Evolutionary conservation across 2,797 vertebrate genomes (phyloP).

Genomic region (Podarcis lilfordi): DNA sequence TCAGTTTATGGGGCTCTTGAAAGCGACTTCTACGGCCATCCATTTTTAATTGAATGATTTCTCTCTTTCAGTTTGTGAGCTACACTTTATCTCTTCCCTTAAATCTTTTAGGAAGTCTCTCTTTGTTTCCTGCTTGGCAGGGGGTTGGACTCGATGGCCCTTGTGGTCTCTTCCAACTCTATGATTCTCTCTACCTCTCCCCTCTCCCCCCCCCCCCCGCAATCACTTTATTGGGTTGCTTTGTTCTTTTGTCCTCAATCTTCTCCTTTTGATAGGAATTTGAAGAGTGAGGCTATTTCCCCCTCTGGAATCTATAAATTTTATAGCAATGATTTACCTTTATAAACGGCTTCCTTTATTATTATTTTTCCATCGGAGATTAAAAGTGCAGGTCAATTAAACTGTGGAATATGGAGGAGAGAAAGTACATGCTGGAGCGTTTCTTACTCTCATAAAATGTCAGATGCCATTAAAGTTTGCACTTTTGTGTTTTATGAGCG

Average conservation of each 20-base stretch:
- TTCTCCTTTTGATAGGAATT: constrained; percentile 29
- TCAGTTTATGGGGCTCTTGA: background rate
- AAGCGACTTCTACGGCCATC: background rate
- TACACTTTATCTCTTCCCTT: background rate
- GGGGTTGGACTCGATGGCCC: too few relatives aligned
- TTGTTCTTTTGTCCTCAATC: constrained; percentile 32
- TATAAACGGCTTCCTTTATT: background rate
- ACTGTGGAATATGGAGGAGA: background rate
- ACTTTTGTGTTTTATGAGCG: background rate
- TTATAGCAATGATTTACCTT: constrained; percentile 34
- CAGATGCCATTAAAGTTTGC: background rate
- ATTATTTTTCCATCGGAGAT: background rate
- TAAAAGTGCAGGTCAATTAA: constrained; percentile 21
- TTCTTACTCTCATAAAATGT: background rate
- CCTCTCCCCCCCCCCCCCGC: too few relatives aligned
- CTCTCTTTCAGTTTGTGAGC: background rate
- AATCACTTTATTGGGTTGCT: background rate
- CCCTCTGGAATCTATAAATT: background rate
- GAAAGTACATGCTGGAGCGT: background rate
- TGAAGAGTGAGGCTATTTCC: constrained; percentile 16
- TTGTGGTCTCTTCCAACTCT: too few relatives aligned
- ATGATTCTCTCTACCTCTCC: background rate
- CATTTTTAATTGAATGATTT: background rate
- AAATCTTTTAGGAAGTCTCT: background rate
- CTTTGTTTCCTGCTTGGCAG: too few relatives aligned